Evolutionary conservation across 1,140 invertebrate genomes (phyloP).

Genomic region (Eupeodes corollae): DNA sequence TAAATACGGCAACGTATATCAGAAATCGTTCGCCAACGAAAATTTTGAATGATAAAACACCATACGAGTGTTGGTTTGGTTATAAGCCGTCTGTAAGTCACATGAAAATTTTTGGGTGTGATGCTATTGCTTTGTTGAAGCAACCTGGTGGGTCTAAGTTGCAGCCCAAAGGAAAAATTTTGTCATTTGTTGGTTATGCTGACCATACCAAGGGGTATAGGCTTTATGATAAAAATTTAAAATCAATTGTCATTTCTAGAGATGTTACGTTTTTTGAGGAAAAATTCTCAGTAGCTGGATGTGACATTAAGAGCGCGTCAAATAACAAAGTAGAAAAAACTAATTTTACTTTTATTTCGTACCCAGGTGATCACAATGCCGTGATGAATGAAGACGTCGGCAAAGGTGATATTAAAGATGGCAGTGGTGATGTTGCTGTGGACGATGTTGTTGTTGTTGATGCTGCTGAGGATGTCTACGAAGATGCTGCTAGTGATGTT

Average conservation of each 20-base stretch:
- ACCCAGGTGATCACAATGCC: no score
- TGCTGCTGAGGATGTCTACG: no score
- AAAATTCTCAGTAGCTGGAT: not conserved
- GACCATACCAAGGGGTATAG: no score
- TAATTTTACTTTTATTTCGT: no score
- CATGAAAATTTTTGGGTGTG: conserved; percentile 27
- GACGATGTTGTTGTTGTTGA: no score
- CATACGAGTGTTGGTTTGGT: conserved; percentile 4
- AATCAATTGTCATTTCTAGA: conserved; percentile 1
- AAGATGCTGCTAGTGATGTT: no score
- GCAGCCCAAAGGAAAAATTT: conserved; percentile 4
- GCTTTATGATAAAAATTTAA: conserved; percentile 2
- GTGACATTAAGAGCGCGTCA: not conserved
- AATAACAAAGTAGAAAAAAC: not conserved
- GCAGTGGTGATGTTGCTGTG: no score
- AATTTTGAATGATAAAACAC: no score
- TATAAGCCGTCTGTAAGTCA: conserved; percentile 22
- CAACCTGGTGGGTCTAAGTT: conserved; percentile 19
- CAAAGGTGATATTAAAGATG: no score
- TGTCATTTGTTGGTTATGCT: conserved; percentile 7
- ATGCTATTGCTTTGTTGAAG: conserved; percentile 26
- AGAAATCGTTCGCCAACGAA: conserved; percentile 8
- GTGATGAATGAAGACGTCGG: no score
- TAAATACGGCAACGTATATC: no score
- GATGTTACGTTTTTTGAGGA: conserved; percentile 7